phyloP scores from a whole-genome alignment of 2,113 vertebrate genomes.

The Campylomormyrus tamandua region DNA sequence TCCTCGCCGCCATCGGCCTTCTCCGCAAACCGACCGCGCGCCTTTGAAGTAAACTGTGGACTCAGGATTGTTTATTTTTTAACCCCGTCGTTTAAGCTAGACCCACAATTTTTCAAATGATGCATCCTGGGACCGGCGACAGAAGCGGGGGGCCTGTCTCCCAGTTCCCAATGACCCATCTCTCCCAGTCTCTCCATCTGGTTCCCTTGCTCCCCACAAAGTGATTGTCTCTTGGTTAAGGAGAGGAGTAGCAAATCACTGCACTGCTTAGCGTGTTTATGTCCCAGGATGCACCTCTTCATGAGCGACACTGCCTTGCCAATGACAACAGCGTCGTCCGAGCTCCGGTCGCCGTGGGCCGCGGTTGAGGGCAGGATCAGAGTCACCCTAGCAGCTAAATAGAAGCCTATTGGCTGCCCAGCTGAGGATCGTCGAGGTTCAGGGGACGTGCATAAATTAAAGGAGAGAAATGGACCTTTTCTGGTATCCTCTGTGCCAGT shows the following conservation, averaged over 20 bases:
- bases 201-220: background rate
- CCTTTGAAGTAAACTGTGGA: background rate
- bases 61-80: background rate
- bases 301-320: background rate
- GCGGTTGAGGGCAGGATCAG: background rate
- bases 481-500: background rate
- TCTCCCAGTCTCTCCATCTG: background rate
- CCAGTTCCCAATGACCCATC: background rate
- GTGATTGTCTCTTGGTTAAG: background rate
- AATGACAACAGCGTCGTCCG: background rate
- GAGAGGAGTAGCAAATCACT: background rate
- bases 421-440: background rate
- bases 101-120: background rate
- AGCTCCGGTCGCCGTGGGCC: background rate
- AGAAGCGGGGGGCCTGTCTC: background rate
- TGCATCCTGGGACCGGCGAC: background rate
- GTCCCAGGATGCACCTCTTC: background rate
- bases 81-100: background rate
- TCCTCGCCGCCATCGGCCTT: background rate
- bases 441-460: background rate
- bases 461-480: background rate
- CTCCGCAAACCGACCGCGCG: background rate
- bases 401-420: background rate
- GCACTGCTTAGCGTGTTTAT: background rate
- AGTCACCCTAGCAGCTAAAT: background rate